These are phyloP conservation scores for Petrophora chlorosata DNA, from an alignment of 2,888 invertebrate species.

Conservation along the genomic window DNA sequence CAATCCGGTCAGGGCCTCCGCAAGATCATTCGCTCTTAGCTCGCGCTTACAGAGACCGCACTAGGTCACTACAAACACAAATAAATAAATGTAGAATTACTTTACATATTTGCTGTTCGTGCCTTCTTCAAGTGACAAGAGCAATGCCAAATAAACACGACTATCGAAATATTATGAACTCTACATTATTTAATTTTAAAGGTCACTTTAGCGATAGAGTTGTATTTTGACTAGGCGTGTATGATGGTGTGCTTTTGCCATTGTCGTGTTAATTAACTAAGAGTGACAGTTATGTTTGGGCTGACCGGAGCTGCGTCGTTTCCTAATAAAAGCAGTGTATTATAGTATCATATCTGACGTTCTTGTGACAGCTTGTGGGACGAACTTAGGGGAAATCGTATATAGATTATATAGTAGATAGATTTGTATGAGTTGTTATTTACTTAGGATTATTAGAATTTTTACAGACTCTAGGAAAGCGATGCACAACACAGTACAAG, in stretches of 20 bases:
- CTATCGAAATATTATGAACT: conserved; percentile 1
- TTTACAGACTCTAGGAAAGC: too few relatives aligned
- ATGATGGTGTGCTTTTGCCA: conserved; percentile 37
- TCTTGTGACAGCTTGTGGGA: conserved; percentile 18
- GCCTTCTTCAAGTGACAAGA: conserved; percentile 19
- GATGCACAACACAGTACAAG: too few relatives aligned
- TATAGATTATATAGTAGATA: conserved; percentile 6
- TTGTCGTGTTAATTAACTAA: conserved; percentile 49
- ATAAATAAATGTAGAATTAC: conserved; percentile 13
- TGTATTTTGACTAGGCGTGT: conserved; percentile 22
- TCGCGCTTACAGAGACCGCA: conserved; percentile 2
- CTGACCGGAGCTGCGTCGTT: conserved; percentile 44
- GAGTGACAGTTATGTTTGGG: conserved; percentile 53
- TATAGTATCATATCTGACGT: conserved; percentile 26
- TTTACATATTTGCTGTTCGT: conserved; percentile 32
- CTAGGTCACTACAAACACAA: conserved; percentile 22
- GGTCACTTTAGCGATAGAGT: conserved; percentile 10
- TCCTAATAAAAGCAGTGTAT: conserved; percentile 44
- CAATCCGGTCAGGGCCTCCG: conserved; percentile 21
- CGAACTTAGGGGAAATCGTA: conserved; percentile 3
- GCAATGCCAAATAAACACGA: conserved; percentile 8
- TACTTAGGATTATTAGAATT: neutral
- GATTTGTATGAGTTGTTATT: conserved; percentile 10
- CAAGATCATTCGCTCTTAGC: conserved; percentile 1
- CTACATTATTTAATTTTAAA: neutral